Evolutionary conservation across 2,797 vertebrate species (phyloP).

Genomic region (Molossus molossus): DNA sequence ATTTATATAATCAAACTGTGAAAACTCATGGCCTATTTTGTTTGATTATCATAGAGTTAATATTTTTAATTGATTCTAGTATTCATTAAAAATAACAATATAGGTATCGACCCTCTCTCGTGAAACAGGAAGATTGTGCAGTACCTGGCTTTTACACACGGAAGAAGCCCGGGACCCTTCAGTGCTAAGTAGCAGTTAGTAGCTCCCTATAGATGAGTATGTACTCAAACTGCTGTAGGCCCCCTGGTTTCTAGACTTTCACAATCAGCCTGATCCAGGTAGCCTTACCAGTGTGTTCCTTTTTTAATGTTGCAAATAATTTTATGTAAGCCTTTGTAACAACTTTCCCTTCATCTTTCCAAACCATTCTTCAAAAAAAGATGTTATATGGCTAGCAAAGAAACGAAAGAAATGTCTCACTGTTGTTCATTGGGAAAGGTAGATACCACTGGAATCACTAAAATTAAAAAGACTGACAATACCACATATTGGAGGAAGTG

Average conservation of each 20-base stretch:
- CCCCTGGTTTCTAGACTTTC: neutral
- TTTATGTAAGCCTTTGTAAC: neutral
- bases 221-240: neutral
- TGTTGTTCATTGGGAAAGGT: neutral
- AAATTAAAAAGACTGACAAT: neutral
- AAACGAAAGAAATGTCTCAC: neutral
- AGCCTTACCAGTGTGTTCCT: neutral
- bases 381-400: neutral
- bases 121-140: neutral
- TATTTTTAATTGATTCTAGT: slow-evolving; percentile 43
- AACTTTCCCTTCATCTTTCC: slow-evolving; percentile 1
- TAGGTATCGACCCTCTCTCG: neutral
- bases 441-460: neutral
- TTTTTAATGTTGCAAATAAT: slow-evolving; percentile 40
- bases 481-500: neutral
- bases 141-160: neutral
- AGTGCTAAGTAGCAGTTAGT: neutral
- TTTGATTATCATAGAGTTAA: slow-evolving; percentile 13
- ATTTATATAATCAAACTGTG: slow-evolving; percentile 45
- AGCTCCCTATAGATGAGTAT: neutral
- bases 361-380: neutral
- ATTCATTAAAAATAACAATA: slow-evolving; percentile 30
- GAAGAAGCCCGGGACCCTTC: neutral
- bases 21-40: neutral
- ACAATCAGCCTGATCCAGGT: neutral